Evolutionary conservation across 2,113 vertebrate genomes (phyloP).

Genomic region (Loxodonta africana): DNA sequence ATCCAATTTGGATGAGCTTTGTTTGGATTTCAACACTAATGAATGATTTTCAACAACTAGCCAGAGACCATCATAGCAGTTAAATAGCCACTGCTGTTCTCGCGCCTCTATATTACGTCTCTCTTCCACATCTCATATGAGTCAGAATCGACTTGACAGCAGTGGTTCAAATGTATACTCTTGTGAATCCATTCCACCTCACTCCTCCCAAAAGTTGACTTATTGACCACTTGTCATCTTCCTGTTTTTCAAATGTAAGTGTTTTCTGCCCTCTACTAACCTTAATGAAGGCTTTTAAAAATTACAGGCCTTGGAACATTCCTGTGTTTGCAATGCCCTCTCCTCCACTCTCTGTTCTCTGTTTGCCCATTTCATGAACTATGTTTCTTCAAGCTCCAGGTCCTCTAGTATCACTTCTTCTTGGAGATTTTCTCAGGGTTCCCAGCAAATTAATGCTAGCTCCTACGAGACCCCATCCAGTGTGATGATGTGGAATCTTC

Average conservation of each 20-base stretch:
- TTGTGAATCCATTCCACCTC: not conserved
- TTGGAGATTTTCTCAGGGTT: not conserved
- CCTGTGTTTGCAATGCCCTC: not conserved
- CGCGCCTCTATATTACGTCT: not conserved
- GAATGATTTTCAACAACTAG: not conserved
- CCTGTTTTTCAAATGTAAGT: not conserved
- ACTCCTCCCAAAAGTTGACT: not conserved
- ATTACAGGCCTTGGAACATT: too few relatives aligned
- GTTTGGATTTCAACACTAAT: not conserved
- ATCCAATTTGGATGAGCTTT: not conserved
- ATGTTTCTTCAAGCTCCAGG: not conserved
- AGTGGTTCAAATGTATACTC: not conserved
- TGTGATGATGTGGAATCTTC: not conserved
- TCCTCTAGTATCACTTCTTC: not conserved
- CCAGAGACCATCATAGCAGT: not conserved
- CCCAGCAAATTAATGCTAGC: not conserved
- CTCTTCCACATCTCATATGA: not conserved
- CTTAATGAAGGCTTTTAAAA: not conserved
- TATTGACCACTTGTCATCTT: not conserved
- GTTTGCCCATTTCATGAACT: not conserved
- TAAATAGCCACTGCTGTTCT: not conserved
- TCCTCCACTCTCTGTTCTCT: not conserved
- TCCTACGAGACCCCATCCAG: not conserved
- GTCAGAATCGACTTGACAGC: too few relatives aligned
- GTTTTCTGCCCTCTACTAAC: not conserved